Base-by-base conservation (phyloP, 2,797 vertebrate species). In the Tokudaia tokunoshimensis region DNA sequence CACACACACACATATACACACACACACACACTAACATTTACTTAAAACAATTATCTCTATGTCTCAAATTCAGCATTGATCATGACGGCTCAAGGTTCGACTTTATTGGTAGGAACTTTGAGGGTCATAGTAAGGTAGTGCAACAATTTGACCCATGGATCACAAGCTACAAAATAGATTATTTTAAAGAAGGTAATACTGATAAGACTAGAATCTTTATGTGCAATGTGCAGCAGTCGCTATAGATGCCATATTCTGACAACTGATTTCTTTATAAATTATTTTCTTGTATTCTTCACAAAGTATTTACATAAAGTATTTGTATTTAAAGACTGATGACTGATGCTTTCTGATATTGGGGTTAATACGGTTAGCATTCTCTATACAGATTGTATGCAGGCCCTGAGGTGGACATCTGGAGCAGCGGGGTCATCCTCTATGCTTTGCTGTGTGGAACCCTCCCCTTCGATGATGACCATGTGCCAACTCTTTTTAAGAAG, bases 401-500 rank as follows among this genome's bases (percentile, higher is more conserved):
- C 84, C 99, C 99, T 76, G 99, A 99, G 98, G 99, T 99, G 91
- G 99, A 99, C 94, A 99, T 99, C 98, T 99, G 99, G 99, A 99
- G 99, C 99, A 99, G 99, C 57, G 99, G 99, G 0, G 99, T 99
- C 97, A 99, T 99, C 97, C 99, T 99, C n/a, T 99, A 99, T 34
- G 99, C 99, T 75, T 98, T 99, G 96, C 98, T 99, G 89, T 99
- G 99, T 14, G 99, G 99, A 94, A 99, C 99, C 0, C 99, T 99
- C 95, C 99, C 99, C 4, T 99, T 99, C 67, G 99, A 99, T 90
- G 99, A 99, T 59, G 99, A 99, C 98, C 99, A 99, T 0, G 99
- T 99, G 99, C 99, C 99, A 99, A 99, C 99, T 0, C 99, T 99
- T 95, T 99, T 99, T 98, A 99, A 99, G 99, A 99, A 99, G 99